These are phyloP conservation scores for Drosophila tsacasi DNA, from an alignment of 1,140 invertebrate genomes.

Conservation along the genomic window DNA sequence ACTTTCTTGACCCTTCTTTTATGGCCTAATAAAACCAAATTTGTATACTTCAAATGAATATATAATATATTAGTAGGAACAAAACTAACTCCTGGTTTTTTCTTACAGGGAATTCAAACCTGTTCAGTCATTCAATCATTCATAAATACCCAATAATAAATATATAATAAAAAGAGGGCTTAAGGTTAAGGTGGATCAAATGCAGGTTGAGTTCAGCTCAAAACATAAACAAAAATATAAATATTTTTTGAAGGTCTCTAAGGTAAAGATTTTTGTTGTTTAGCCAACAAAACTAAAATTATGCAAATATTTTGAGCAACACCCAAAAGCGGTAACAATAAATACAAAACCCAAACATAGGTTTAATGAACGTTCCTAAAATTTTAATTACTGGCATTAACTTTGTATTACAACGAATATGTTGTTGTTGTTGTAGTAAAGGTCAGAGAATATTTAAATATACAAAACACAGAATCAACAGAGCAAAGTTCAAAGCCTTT, in stretches of 20 bases:
- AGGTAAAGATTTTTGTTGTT: slow-evolving; percentile 30
- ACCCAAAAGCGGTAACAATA: slow-evolving; percentile 19
- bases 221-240: slow-evolving; percentile 9
- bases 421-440: slow-evolving; percentile 18
- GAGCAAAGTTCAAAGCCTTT: slow-evolving; percentile 57
- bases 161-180: slow-evolving; percentile 3
- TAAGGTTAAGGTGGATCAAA: slow-evolving; percentile 9
- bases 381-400: slow-evolving; percentile 31
- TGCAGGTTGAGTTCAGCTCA: slow-evolving; percentile 26
- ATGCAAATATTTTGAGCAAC: slow-evolving; percentile 37
- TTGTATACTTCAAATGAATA: neutral
- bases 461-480: slow-evolving; percentile 15
- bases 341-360: slow-evolving; percentile 6
- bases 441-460: slow-evolving; percentile 34
- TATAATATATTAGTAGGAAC: too few species aligned
- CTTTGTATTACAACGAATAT: slow-evolving; percentile 22
- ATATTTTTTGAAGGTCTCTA: slow-evolving; percentile 33
- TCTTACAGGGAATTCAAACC: neutral
- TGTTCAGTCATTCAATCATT: neutral
- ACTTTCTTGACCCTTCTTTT: neutral
- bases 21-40: neutral
- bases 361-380: slow-evolving; percentile 25
- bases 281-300: slow-evolving; percentile 33
- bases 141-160: neutral
- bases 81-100: neutral